A percentile compares a stretch with the other conserved stretches of the same genome.
phyloP scores from a whole-genome alignment of 2,888 invertebrate species.

The Glyphotaelius pellucidus region DNA sequence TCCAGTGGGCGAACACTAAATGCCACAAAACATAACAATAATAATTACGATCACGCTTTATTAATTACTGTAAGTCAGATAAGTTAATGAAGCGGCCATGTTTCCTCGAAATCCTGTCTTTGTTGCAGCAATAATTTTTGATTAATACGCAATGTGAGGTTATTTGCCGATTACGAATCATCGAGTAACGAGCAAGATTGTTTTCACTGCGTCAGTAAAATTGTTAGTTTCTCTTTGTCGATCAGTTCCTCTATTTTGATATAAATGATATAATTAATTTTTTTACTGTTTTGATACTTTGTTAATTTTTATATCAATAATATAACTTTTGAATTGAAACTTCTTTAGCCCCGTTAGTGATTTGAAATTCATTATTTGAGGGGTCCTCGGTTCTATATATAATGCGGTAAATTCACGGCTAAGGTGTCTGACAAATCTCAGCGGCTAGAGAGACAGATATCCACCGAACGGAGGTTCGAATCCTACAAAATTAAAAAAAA shows the following conservation, averaged over 20 bases:
- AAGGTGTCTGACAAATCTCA: no score
- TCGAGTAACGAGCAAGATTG: background rate
- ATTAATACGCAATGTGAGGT: background rate
- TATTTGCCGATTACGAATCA: background rate
- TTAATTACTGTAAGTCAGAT: slow-evolving; percentile 37
- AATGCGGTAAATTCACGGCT: no score
- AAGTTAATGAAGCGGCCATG: slow-evolving; percentile 24
- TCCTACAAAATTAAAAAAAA: no score
- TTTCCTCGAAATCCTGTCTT: slow-evolving; percentile 29
- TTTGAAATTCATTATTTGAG: no score
- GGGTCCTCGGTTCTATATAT: no score
- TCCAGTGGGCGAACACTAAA: slow-evolving; percentile 38
- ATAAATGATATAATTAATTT: no score
- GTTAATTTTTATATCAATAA: no score
- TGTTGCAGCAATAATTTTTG: background rate
- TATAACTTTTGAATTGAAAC: no score
- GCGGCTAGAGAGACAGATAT: no score
- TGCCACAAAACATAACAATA: slow-evolving; percentile 43
- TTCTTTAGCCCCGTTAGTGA: no score
- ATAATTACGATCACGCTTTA: slow-evolving; percentile 43
- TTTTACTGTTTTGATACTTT: no score
- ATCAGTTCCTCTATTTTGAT: background rate
- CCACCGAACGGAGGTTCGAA: no score
- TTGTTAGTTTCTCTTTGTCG: background rate
- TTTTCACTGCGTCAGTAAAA: background rate